Evolutionary conservation across 1,140 invertebrate species (phyloP).

Genomic region (Pogonomyrmex barbatus): DNA sequence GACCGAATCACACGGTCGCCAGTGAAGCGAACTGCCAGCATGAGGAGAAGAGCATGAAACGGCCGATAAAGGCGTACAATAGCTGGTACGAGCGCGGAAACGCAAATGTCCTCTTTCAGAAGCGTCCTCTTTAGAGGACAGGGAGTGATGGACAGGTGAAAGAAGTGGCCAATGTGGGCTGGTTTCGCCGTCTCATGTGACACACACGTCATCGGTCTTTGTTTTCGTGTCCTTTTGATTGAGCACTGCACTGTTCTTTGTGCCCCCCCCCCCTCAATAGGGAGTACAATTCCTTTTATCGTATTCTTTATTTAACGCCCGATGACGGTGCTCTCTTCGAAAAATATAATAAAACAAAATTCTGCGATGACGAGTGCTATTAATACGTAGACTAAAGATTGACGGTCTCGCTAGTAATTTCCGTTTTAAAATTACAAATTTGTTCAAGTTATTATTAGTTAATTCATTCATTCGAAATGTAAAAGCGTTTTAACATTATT

Average conservation of each 20-base stretch:
- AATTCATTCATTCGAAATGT: constrained; percentile 5
- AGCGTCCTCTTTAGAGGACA: constrained; percentile 78
- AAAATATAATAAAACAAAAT: constrained; percentile 36
- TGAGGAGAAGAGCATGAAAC: constrained; percentile 66
- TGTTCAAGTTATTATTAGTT: constrained; percentile 12
- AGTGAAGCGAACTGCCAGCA: constrained; percentile 56
- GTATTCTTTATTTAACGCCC: constrained; percentile 60
- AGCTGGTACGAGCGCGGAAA: constrained; percentile 76
- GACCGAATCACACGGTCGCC: constrained; percentile 63
- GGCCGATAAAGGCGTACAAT: constrained; percentile 76
- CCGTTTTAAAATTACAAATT: not conserved
- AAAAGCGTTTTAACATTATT: not conserved
- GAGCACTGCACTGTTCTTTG: constrained; percentile 77
- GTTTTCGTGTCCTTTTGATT: constrained; percentile 85
- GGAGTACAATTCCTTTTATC: constrained; percentile 60
- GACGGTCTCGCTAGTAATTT: not conserved
- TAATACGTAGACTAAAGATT: not conserved
- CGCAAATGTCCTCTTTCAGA: constrained; percentile 80
- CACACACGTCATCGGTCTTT: constrained; percentile 82
- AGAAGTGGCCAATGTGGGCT: constrained; percentile 87
- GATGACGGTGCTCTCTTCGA: constrained; percentile 57
- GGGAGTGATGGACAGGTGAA: constrained; percentile 85
- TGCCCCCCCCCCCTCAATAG: constrained; percentile 32
- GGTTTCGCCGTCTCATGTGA: constrained; percentile 85
- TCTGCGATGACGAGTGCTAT: not conserved